phyloP scores from a whole-genome alignment of 2,113 vertebrate genomes.

The Cephalophus harveyi region DNA sequence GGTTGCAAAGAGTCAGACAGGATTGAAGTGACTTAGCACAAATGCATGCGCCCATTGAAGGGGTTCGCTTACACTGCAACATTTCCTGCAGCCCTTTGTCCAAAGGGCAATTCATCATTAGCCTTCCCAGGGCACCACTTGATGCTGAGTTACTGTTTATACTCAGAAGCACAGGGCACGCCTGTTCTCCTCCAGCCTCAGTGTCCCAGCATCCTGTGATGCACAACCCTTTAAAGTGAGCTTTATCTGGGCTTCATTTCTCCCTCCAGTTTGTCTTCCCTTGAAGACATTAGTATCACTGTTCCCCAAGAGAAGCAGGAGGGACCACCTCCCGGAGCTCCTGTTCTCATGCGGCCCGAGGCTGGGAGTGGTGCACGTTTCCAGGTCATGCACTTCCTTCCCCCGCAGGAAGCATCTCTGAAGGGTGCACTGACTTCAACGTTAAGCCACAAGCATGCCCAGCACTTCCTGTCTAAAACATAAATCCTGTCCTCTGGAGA shows the following conservation, averaged over 20 bases:
- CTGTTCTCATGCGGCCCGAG: fast-evolving
- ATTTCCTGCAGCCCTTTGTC: background rate
- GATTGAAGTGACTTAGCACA: background rate
- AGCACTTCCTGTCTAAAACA: background rate
- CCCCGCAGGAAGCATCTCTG: background rate
- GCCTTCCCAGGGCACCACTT: background rate
- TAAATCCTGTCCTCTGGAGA: background rate
- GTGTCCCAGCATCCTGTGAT: background rate
- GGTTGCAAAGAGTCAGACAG: background rate
- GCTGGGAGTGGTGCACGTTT: no score
- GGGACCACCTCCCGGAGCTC: background rate
- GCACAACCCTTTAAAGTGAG: background rate
- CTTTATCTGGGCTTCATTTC: background rate
- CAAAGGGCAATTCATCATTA: background rate
- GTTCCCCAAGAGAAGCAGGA: background rate
- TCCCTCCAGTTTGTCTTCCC: background rate
- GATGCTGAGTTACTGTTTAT: background rate
- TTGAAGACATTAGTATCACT: background rate
- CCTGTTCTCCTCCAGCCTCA: background rate
- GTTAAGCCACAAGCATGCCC: background rate
- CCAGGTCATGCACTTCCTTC: no score
- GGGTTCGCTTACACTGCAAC: fast-evolving
- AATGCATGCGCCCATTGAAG: background rate
- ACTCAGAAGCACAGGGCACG: background rate
- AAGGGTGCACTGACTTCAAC: background rate